These are phyloP conservation scores for Philonicus albiceps DNA, from an alignment of 2,888 invertebrate species.

Conservation along the genomic window DNA sequence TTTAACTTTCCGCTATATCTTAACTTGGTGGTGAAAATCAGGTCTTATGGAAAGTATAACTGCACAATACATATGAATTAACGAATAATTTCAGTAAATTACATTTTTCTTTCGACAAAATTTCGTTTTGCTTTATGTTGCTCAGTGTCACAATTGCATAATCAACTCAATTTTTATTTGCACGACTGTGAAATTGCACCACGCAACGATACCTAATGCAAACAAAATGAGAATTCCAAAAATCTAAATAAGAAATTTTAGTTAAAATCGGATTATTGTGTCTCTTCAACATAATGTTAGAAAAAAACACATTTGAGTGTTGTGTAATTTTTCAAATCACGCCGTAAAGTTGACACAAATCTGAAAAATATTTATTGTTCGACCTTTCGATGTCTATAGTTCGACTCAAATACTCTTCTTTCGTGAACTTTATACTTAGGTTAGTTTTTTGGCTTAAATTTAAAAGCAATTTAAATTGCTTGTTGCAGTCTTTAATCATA, in stretches of 20 bases:
- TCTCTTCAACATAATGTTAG: background rate
- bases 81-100: background rate
- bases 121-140: background rate
- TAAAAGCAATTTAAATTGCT: no score
- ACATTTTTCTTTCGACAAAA: background rate
- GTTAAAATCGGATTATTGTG: background rate
- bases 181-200: background rate
- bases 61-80: background rate
- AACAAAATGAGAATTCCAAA: background rate
- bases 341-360: background rate
- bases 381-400: background rate
- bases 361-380: background rate
- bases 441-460: no score
- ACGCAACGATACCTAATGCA: no score
- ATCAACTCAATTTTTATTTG: background rate
- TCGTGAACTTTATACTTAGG: no score
- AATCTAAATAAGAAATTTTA: background rate
- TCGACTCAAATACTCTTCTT: no score
- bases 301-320: background rate
- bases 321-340: background rate
- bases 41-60: background rate
- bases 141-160: background rate
- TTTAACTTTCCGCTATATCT: background rate
- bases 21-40: background rate
- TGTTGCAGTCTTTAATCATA: no score